Evolutionary conservation across 2,888 invertebrate species (phyloP), one percentile per base, ranked within the genome.

Genomic region (Choristoneura rosaceana): DNA sequence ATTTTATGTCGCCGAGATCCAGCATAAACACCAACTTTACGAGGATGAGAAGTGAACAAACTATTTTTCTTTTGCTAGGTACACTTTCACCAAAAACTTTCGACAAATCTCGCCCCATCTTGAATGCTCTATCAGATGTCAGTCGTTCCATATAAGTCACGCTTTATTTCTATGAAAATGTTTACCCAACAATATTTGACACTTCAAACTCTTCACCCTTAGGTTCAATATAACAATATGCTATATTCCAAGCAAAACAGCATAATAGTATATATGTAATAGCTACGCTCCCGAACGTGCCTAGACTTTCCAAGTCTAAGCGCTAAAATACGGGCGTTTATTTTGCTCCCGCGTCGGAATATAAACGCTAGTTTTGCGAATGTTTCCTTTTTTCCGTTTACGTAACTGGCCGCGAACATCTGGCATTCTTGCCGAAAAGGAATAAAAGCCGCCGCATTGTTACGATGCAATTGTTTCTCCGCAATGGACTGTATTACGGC

Each of bases 401-500:
- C 17, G 52, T 55, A 71, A 67, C 66, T 60, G 61, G 66, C 52
- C 33, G 61, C 33, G 34, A 45, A 62, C 71, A 67, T 62, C 67
- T 71, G 66, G 66, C 55, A 15, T 59, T 25, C 25, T 43, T 14
- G 47, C 52, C 43, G 43, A 45, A 67, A 71, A 62, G 45, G 15
- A 25, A 38, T 55, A 45, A 63, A 55, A 17, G 43, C 47, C 25
- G 25, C n/a, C 55, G 10, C 25, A 60, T 66, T 71, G 61, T 47
- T 63, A n/a, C n/a, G 33, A 62, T 41, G 43, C 25, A 43, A 62
- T 62, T 62, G 43, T 62, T 62, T 5, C 3, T 10, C 12, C 14
- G 62, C 17, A 14, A 61, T 7, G 43, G 61, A 43, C 12, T 43
- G 9, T 41, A 4, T 14, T 34, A 33, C 58, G 33, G 3, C 33